Conservation (phyloP, 2,888 invertebrate genomes). For the Hirtodrosophila alboralis region DNA sequence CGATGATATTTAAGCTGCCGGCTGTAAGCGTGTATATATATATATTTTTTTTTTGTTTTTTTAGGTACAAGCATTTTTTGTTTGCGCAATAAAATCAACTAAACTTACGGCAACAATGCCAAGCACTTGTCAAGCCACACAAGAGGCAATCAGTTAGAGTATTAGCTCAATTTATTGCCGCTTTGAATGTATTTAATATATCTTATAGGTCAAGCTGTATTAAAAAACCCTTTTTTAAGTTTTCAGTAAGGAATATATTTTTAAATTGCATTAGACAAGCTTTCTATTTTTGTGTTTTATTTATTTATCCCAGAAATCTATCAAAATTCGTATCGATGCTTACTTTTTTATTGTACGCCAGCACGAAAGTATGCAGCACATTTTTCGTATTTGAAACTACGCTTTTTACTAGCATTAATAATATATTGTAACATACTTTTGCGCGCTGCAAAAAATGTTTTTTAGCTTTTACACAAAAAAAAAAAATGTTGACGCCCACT, state of each 20-base stretch:
- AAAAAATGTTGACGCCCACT: constrained; percentile 56
- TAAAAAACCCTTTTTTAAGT: no score
- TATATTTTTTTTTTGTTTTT: constrained; percentile 1
- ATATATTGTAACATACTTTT: constrained; percentile 42
- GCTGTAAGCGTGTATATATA: constrained; percentile 8
- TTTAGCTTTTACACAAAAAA: constrained; percentile 41
- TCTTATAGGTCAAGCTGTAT: no score
- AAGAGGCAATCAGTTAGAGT: no score
- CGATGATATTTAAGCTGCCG: constrained; percentile 29
- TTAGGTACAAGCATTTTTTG: background rate
- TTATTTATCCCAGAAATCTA: no score
- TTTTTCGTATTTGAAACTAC: constrained; percentile 7
- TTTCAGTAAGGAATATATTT: no score
- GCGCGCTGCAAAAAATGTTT: constrained; percentile 40
- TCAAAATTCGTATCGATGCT: no score
- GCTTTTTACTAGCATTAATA: constrained; percentile 16
- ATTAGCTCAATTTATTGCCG: no score
- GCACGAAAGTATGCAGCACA: constrained; percentile 7
- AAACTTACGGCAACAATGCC: background rate
- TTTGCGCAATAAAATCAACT: constrained; percentile 5
- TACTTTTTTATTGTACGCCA: constrained; percentile 7
- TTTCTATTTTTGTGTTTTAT: no score
- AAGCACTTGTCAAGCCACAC: no score
- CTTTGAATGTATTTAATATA: no score
- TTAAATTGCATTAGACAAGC: no score